A percentile compares a stretch with the other conserved stretches of the same genome.
These are phyloP conservation scores for Rhinoptilus africanus DNA, from an alignment of 2,113 vertebrate species.

Conservation along the genomic window DNA sequence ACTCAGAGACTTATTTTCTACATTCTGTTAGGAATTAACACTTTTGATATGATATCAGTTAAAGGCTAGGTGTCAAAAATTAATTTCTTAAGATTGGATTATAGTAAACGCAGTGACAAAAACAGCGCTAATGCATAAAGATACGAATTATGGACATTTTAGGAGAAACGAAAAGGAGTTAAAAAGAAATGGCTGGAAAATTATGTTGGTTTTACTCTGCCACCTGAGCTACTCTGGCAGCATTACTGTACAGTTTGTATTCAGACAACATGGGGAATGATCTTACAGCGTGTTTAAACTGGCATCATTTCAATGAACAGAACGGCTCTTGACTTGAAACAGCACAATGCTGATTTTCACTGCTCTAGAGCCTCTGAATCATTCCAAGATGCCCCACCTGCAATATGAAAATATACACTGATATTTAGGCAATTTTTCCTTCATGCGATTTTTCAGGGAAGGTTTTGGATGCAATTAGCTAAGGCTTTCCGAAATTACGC, in stretches of 20 bases:
- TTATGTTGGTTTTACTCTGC: neutral
- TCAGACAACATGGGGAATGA: neutral
- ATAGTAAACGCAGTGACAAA: conserved; percentile 1
- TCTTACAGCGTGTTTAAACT: neutral
- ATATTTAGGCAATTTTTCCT: neutral
- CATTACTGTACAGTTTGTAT: neutral
- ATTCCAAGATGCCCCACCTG: neutral
- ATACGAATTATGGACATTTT: neutral
- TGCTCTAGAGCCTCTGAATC: neutral
- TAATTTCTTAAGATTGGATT: neutral
- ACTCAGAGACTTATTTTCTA: neutral
- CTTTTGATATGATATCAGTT: neutral
- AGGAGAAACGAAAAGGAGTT: neutral
- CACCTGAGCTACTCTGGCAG: neutral
- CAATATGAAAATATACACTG: neutral
- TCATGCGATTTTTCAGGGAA: neutral
- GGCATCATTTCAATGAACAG: neutral
- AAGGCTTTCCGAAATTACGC: neutral
- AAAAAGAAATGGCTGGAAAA: neutral
- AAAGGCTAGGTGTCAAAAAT: neutral
- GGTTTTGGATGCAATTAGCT: neutral
- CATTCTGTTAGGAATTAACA: neutral
- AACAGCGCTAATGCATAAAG: neutral
- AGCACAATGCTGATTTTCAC: neutral
- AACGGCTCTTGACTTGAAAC: neutral